These are phyloP conservation scores for Zosterops hypoxanthus DNA, from an alignment of 2,113 vertebrate species.

Conservation along the genomic window DNA sequence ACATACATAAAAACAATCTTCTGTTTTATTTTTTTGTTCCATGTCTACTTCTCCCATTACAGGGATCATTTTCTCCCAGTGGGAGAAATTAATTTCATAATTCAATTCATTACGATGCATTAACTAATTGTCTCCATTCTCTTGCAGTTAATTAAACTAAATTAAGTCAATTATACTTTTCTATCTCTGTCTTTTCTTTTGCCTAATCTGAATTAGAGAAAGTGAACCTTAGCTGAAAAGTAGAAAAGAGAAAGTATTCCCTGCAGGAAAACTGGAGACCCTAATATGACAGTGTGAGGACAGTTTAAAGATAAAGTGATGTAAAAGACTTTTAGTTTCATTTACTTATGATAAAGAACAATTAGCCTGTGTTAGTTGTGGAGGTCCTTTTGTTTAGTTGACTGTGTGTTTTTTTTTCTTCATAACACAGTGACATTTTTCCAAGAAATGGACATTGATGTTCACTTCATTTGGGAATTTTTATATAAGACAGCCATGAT, in stretches of 20 bases:
- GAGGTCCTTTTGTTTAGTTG: fast-evolving
- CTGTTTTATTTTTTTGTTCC: background rate
- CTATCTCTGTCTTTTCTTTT: constrained; percentile 34
- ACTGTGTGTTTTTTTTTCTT: background rate
- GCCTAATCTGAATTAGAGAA: constrained; percentile 28
- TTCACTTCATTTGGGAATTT: background rate
- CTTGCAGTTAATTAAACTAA: constrained; percentile 68
- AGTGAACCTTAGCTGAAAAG: background rate
- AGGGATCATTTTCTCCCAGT: constrained; percentile 31
- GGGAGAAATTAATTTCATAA: constrained; percentile 44
- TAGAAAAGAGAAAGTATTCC: background rate
- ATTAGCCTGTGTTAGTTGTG: background rate
- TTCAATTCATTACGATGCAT: constrained; percentile 61
- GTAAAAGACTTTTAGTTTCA: background rate
- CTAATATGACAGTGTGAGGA: background rate
- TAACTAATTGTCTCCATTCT: constrained; percentile 67
- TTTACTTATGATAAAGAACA: background rate
- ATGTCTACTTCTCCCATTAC: constrained; percentile 29
- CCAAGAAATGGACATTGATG: background rate
- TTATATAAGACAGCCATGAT: background rate
- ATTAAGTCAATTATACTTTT: constrained; percentile 66
- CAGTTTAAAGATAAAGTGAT: background rate
- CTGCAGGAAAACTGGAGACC: background rate
- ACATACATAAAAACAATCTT: background rate
- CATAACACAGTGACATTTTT: background rate